Evolutionary conservation across 2,113 vertebrate genomes (phyloP).

Genomic region (Vombatus ursinus): DNA sequence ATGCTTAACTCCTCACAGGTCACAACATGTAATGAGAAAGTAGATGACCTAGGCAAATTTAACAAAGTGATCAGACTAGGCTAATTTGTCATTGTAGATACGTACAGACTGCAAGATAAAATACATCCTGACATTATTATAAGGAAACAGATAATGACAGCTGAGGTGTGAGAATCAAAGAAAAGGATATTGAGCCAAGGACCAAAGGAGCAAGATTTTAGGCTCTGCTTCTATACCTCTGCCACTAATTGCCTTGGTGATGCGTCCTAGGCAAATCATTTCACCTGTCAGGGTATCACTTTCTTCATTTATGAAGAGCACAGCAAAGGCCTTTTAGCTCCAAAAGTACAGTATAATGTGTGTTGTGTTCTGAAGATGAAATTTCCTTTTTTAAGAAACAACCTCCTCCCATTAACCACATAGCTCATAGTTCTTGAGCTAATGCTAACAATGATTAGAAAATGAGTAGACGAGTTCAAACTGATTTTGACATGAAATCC

Average conservation of each 20-base stretch:
- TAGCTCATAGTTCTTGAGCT: no score
- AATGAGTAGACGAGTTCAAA: no score
- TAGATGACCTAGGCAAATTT: background rate
- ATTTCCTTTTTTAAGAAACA: background rate
- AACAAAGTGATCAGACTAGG: background rate
- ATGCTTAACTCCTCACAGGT: background rate
- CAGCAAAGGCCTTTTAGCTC: no score
- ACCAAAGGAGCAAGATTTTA: background rate
- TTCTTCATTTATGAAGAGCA: background rate
- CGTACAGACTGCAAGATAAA: background rate
- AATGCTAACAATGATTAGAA: no score
- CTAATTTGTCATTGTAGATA: no score
- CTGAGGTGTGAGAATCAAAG: background rate
- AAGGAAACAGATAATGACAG: background rate
- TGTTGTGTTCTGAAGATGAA: background rate
- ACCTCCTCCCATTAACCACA: background rate
- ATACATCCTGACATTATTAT: background rate
- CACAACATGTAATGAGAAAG: background rate
- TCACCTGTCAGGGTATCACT: background rate
- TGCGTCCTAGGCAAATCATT: background rate
- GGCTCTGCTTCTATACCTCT: no score
- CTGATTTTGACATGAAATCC: no score
- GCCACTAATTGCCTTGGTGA: background rate
- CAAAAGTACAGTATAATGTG: background rate
- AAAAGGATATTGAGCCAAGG: background rate